phyloP scores from a whole-genome alignment of 2,797 vertebrate species.

The Esox masquinongy region DNA sequence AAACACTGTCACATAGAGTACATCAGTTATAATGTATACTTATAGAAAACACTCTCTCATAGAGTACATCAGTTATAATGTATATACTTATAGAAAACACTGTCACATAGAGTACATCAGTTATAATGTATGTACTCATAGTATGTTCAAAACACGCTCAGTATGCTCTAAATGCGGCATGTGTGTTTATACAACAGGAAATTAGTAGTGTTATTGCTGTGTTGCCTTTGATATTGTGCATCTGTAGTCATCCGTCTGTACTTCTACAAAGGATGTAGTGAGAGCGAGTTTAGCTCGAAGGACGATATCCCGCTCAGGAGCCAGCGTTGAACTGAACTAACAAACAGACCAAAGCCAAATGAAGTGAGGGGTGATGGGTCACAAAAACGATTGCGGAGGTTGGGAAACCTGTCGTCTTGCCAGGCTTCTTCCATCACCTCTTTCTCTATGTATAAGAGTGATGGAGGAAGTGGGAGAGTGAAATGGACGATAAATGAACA shows the following conservation, averaged over 20 bases:
- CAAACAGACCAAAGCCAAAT: conserved; percentile 3
- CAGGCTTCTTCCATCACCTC: conserved; percentile 41
- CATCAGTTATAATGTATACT: conserved; percentile 45
- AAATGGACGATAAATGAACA: conserved; percentile 32
- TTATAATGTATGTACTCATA: too few species aligned
- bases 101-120: too few species aligned
- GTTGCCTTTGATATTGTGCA: background rate
- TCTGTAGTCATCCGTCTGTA: conserved; percentile 1
- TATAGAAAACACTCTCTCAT: conserved; percentile 32
- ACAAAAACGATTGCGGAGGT: conserved; percentile 28
- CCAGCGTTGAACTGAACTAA: background rate
- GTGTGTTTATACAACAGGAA: background rate
- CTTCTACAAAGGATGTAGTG: background rate
- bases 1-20: too few species aligned
- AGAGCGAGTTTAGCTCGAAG: background rate
- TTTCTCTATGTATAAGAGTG: conserved; percentile 13
- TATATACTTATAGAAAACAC: too few species aligned
- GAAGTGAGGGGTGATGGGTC: conserved; percentile 15
- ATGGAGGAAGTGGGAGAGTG: background rate
- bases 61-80: too few species aligned
- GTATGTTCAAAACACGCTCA: conserved; percentile 30
- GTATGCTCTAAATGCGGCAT: background rate
- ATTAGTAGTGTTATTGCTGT: background rate
- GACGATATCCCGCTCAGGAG: background rate
- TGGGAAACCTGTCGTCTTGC: conserved; percentile 3